Evolutionary conservation across 2,888 invertebrate species (phyloP).

Genomic region (Tetanocera ferruginea): DNA sequence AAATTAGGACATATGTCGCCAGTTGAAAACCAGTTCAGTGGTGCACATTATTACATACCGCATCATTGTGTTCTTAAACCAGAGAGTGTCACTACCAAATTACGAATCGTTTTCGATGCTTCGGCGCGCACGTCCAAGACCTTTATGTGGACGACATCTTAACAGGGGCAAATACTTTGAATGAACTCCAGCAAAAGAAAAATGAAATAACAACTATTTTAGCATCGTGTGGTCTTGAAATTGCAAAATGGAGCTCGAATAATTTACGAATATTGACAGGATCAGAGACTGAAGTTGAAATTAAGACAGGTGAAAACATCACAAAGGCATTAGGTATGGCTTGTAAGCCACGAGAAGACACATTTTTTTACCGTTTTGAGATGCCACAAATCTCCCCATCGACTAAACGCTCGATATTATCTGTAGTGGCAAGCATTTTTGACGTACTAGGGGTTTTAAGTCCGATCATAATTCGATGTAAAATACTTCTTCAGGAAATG

Average conservation of each 20-base stretch:
- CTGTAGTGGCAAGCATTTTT: not conserved
- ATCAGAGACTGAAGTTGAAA: too few relatives aligned
- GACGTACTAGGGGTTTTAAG: not conserved
- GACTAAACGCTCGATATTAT: not conserved
- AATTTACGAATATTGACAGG: too few relatives aligned
- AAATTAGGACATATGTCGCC: conserved; percentile 18
- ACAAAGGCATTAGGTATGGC: not conserved
- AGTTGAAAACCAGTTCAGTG: not conserved
- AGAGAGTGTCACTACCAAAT: conserved; percentile 31
- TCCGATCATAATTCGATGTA: not conserved
- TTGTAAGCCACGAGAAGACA: not conserved
- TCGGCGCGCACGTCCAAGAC: too few relatives aligned
- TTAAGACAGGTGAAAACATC: too few relatives aligned
- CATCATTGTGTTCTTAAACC: conserved; percentile 32
- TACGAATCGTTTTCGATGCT: conserved; percentile 29
- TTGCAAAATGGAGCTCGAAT: too few relatives aligned
- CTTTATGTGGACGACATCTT: too few relatives aligned
- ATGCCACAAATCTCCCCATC: not conserved
- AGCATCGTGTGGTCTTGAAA: too few relatives aligned
- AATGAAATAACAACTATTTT: too few relatives aligned
- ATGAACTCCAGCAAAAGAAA: too few relatives aligned
- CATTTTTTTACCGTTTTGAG: not conserved
- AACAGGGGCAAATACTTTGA: too few relatives aligned
- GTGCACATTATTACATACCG: conserved; percentile 16
- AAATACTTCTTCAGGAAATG: too few relatives aligned